Evolutionary conservation across 2,113 vertebrate species (phyloP).

Genomic region (Antechinus stuartii): DNA sequence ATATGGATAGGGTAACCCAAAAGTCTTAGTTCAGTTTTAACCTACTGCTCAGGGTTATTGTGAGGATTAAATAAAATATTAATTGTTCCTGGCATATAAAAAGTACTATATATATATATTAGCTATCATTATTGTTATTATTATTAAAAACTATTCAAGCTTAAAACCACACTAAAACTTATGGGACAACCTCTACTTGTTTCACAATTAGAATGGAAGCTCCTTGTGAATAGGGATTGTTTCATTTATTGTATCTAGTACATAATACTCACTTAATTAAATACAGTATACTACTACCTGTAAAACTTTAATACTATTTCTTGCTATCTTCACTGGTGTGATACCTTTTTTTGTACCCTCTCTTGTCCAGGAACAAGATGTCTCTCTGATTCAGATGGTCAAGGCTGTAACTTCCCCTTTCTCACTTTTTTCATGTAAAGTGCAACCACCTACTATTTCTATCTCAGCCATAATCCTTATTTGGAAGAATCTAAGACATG

Average conservation of each 20-base stretch:
- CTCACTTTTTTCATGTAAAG: background rate
- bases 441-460: background rate
- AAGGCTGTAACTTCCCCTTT: background rate
- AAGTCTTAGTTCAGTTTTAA: too few relatives aligned
- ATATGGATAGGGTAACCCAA: too few relatives aligned
- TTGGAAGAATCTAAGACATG: background rate
- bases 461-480: background rate
- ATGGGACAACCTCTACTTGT: background rate
- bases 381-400: background rate
- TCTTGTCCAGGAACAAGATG: background rate
- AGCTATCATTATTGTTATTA: background rate
- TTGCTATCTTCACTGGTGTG: background rate
- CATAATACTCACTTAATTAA: background rate
- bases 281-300: background rate
- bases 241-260: background rate
- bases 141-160: background rate
- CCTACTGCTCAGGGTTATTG: too few relatives aligned
- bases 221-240: background rate
- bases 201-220: background rate
- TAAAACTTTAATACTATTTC: background rate
- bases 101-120: background rate
- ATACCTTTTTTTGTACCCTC: background rate
- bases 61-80: too few relatives aligned
- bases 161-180: background rate
- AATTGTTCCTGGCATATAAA: too few relatives aligned